These are phyloP conservation scores for Saturnia japonica DNA, from an alignment of 2,888 invertebrate species.

Conservation along the genomic window DNA sequence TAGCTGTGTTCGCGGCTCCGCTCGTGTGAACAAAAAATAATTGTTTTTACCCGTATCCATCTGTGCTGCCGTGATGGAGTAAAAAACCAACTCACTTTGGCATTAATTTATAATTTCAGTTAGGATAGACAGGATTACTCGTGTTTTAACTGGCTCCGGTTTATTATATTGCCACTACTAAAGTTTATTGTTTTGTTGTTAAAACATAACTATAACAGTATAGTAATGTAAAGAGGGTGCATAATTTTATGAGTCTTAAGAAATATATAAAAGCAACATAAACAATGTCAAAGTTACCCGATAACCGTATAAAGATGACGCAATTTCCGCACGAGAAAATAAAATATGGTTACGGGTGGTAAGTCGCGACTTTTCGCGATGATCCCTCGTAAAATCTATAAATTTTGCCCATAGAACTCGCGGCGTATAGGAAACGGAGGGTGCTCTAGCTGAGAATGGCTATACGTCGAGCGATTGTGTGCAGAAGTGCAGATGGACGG, in stretches of 20 bases:
- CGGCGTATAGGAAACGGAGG: constrained; percentile 64
- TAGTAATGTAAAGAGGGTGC: constrained; percentile 1
- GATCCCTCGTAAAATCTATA: constrained; percentile 80
- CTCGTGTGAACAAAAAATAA: too few relatives aligned
- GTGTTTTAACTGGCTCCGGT: too few relatives aligned
- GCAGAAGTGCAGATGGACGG: constrained; percentile 81
- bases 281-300: constrained; percentile 36
- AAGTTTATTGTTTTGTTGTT: constrained; percentile 1
- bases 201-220: not conserved
- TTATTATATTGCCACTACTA: not conserved
- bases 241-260: constrained; percentile 5
- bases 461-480: constrained; percentile 66
- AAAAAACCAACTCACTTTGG: too few relatives aligned
- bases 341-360: constrained; percentile 76
- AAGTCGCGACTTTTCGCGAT: constrained; percentile 69
- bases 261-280: constrained; percentile 19
- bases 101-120: too few relatives aligned
- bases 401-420: constrained; percentile 63
- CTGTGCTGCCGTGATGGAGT: too few relatives aligned
- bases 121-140: too few relatives aligned
- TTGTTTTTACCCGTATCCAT: too few relatives aligned
- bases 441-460: constrained; percentile 51
- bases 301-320: constrained; percentile 67
- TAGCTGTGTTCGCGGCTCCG: too few relatives aligned
- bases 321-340: constrained; percentile 73